Conservation (phyloP, 2,113 vertebrate genomes). For the Ifrita kowaldi region DNA sequence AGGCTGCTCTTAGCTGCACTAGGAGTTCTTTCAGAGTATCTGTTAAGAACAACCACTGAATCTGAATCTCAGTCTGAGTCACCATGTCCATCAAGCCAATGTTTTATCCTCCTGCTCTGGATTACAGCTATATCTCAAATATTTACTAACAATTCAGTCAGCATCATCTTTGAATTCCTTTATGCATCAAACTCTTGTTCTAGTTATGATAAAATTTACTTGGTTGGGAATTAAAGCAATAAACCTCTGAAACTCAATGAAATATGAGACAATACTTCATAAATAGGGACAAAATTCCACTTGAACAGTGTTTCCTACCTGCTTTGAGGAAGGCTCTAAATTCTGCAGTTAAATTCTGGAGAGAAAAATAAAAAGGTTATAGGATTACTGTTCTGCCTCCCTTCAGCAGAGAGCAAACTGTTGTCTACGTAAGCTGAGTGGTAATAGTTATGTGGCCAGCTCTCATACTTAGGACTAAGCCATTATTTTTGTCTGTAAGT, state of each 20-base stretch:
- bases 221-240: slow-evolving; percentile 18
- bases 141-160: neutral
- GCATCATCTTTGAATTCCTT: neutral
- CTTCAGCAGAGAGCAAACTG: slow-evolving; percentile 12
- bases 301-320: neutral
- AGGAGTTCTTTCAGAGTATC: neutral
- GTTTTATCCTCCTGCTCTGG: neutral
- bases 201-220: slow-evolving; percentile 5
- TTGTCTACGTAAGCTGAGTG: neutral
- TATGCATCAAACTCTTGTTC: neutral
- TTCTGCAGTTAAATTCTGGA: slow-evolving; percentile 3
- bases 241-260: neutral
- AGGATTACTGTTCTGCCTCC: neutral
- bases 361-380: neutral
- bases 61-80: neutral
- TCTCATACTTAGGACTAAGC: neutral
- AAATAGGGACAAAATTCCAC: neutral
- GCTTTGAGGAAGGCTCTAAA: neutral
- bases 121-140: neutral
- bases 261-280: slow-evolving; percentile 28
- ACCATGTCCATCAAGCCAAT: neutral
- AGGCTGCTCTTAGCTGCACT: neutral
- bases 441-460: neutral
- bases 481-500: neutral
- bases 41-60: neutral